Base-by-base conservation (phyloP, 1,140 invertebrate genomes). In the Batillaria attramentaria region DNA sequence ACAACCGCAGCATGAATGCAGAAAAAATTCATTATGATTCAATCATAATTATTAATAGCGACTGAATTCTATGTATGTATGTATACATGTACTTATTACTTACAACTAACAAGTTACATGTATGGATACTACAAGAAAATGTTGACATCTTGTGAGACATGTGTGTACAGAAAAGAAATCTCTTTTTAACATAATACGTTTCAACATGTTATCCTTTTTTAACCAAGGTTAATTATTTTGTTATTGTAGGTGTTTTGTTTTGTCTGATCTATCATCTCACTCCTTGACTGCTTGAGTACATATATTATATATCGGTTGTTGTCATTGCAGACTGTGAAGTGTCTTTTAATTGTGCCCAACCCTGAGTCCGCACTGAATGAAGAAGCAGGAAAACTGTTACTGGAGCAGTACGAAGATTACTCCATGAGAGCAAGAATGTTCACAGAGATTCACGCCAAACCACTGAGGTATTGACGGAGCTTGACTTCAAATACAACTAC, bases 341-440 rank as follows among this genome's bases (percentile, higher is more conserved):
- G 96, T 93, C 93, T 98, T 84, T 92, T 97, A 72, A 98, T 97
- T 91, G 96, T 97, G 85, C 97, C 97, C 86, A 98, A 98, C 93
- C 94, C 97, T 2, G 97, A 98, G 92, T 97, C 96, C 81, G 97
- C 97, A 54, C 92, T 98, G 72, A 98, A 98, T 90, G 96, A 97
- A 92, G 96, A 98, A 92, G 97, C 97, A 79, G 96, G 97, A 41
- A 97, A 97, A 92, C 92, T 98, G 85, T 92, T 98, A 75, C 91
- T 97, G 83, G 96, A 97, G 91, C 95, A 96, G 86, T 98, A 98
- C 88, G 95, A 97, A 89, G 96, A 97, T 89, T 98, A 97, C 91
- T 96, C 94, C 18, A 94, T 95, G 88, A 92, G 97, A 90, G 97
- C 97, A 28, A 95, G 95, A 92, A 95, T 98, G 95, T 97, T 97